These are phyloP conservation scores for Lamprotornis superbus DNA, from an alignment of 2,113 vertebrate species.

Conservation along the genomic window DNA sequence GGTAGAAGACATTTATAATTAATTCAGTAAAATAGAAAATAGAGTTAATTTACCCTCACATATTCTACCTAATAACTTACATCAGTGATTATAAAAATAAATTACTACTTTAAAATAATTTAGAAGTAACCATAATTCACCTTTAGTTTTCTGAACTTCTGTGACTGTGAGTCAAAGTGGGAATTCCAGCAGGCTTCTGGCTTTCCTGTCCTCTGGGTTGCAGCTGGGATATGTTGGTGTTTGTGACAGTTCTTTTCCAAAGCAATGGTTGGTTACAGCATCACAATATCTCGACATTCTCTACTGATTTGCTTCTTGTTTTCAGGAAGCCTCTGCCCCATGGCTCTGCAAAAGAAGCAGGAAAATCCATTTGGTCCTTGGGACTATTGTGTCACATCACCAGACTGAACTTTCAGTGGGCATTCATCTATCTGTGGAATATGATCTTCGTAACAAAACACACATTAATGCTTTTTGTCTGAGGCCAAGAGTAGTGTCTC, in stretches of 20 bases:
- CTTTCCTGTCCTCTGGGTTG: background rate
- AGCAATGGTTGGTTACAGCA: background rate
- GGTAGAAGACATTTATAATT: background rate
- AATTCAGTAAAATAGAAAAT: background rate
- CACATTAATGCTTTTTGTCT: background rate
- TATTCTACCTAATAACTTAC: background rate
- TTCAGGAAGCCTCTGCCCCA: background rate
- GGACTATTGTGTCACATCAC: background rate
- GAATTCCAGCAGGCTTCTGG: background rate
- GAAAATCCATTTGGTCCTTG: background rate
- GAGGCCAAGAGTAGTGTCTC: background rate
- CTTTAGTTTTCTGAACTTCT: background rate
- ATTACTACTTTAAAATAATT: background rate
- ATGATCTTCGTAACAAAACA: background rate
- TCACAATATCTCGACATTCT: fast-evolving
- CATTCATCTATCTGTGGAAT: background rate
- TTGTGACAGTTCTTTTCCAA: background rate
- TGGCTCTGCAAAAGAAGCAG: background rate
- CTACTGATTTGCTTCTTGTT: background rate
- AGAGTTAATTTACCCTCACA: background rate
- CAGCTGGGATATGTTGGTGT: background rate
- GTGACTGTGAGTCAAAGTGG: background rate
- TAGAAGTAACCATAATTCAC: background rate
- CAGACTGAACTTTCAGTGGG: background rate
- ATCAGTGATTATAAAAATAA: background rate